Conservation (phyloP, 2,113 vertebrate species). For the Cairina moschata region DNA sequence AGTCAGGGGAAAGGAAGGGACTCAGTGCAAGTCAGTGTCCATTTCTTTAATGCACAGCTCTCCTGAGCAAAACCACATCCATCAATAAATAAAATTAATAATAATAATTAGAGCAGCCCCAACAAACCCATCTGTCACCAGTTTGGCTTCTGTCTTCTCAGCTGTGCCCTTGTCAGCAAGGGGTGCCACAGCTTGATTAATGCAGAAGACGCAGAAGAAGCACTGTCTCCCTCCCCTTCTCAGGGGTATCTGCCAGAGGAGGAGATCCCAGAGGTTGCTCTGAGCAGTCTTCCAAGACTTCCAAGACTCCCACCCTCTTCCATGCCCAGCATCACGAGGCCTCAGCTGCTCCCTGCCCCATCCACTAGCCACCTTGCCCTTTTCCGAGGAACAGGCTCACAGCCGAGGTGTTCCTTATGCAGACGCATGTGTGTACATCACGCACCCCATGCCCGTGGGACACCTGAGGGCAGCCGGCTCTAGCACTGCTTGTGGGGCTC, state of each 20-base stretch:
- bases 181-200: background rate
- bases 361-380: background rate
- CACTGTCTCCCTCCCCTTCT: background rate
- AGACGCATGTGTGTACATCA: background rate
- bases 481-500: constrained; percentile 79
- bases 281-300: background rate
- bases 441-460: fast-evolving
- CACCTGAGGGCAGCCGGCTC: background rate
- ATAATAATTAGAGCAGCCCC: constrained; percentile 41
- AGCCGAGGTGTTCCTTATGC: background rate
- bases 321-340: background rate
- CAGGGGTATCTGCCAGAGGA: background rate
- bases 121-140: constrained; percentile 45
- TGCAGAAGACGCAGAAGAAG: constrained; percentile 2
- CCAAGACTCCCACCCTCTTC: background rate
- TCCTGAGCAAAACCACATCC: constrained; percentile 8
- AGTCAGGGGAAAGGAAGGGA: background rate
- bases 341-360: constrained; percentile 14
- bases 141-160: background rate
- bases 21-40: background rate
- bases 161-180: background rate
- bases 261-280: background rate
- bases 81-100: constrained; percentile 67
- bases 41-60: constrained; percentile 56
- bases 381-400: background rate